Percentiles rank a stretch among this genome's conserved stretches.
Evolutionary conservation across 1,140 invertebrate species (phyloP).

Genomic region (Piezodorus guildinii): DNA sequence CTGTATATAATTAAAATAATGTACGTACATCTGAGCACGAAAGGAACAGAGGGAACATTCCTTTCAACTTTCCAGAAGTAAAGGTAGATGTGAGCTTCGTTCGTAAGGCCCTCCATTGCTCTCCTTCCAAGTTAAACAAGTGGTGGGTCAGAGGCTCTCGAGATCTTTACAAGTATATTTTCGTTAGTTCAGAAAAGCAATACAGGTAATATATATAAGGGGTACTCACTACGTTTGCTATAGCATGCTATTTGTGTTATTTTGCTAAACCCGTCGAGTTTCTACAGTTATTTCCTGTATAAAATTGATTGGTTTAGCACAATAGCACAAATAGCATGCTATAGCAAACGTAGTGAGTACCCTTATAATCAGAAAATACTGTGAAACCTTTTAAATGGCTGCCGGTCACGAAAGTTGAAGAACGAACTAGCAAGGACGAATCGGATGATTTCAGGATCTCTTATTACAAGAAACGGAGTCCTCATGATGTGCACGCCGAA

Average conservation of each 20-base stretch:
- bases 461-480: slow-evolving; percentile 2
- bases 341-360: no score
- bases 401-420: neutral
- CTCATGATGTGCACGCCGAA: neutral
- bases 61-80: slow-evolving; percentile 34
- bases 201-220: no score
- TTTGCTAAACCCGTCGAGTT: no score
- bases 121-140: slow-evolving; percentile 29
- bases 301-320: no score
- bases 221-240: no score
- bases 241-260: no score
- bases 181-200: no score
- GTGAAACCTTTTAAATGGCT: slow-evolving; percentile 20
- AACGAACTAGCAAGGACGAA: neutral
- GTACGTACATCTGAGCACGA: slow-evolving; percentile 28
- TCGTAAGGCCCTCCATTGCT: slow-evolving; percentile 45
- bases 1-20: no score
- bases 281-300: no score
- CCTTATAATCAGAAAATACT: no score
- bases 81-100: slow-evolving; percentile 48
- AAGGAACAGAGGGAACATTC: slow-evolving; percentile 33
- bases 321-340: no score
- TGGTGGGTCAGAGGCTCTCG: slow-evolving; percentile 28
- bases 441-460: neutral
- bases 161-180: neutral